These are phyloP conservation scores for Pissodes strobi DNA, from an alignment of 1,140 invertebrate species.

Conservation along the genomic window DNA sequence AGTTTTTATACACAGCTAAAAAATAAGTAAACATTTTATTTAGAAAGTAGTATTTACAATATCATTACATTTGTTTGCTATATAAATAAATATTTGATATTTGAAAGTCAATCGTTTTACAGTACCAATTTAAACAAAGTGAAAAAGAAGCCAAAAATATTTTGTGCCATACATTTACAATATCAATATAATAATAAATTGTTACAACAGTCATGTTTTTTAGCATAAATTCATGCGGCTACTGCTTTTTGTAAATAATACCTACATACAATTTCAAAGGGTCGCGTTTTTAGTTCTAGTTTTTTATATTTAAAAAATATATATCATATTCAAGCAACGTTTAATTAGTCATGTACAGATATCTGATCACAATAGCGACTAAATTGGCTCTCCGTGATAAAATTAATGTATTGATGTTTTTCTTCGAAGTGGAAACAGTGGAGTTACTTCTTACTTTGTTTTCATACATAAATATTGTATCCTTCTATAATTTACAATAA, in stretches of 20 bases:
- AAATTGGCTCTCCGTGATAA: too few relatives aligned
- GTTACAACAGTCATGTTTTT: background rate
- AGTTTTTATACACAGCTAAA: background rate
- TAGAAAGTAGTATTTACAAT: conserved; percentile 6
- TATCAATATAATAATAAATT: background rate
- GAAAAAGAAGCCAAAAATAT: background rate
- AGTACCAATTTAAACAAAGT: background rate
- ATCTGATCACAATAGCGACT: too few relatives aligned
- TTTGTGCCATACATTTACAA: conserved; percentile 5
- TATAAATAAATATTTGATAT: background rate
- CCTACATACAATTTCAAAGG: background rate
- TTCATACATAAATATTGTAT: too few relatives aligned
- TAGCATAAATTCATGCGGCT: too few relatives aligned
- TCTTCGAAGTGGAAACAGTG: too few relatives aligned
- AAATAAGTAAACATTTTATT: background rate
- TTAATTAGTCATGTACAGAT: too few relatives aligned
- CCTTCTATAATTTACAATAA: too few relatives aligned
- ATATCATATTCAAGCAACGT: background rate
- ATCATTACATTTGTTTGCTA: conserved; percentile 7
- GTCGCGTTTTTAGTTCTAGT: too few relatives aligned
- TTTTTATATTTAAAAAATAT: too few relatives aligned
- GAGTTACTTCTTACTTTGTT: too few relatives aligned
- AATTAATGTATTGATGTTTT: background rate
- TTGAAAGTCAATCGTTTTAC: background rate
- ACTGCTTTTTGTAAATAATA: background rate